phyloP scores from a whole-genome alignment of 2,888 invertebrate species.

The Drosophila putrida region DNA sequence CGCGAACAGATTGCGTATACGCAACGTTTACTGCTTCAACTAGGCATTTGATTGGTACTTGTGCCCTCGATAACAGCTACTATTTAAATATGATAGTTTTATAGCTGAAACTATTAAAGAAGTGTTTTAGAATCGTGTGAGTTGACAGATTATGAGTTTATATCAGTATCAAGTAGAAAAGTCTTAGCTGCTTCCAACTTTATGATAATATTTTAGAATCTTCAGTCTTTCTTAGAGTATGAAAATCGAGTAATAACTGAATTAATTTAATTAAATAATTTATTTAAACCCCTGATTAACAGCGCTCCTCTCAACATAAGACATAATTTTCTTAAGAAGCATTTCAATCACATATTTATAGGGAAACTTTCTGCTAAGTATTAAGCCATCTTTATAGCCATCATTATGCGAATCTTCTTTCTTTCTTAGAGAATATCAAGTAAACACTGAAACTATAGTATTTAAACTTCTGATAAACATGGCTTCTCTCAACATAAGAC shows the following conservation, averaged over 20 bases:
- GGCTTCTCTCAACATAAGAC: too few species aligned
- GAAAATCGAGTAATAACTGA: neutral
- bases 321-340: neutral
- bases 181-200: neutral
- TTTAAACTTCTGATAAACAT: too few species aligned
- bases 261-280: too few species aligned
- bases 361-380: neutral
- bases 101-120: neutral
- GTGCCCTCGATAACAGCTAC: neutral
- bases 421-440: too few species aligned
- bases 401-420: too few species aligned
- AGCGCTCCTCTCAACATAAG: too few species aligned
- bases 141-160: neutral
- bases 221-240: neutral
- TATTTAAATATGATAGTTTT: neutral
- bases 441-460: too few species aligned
- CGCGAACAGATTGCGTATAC: slow-evolving; percentile 13
- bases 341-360: too few species aligned
- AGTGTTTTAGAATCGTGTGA: neutral
- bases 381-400: slow-evolving; percentile 1
- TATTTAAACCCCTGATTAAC: too few species aligned
- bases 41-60: neutral
- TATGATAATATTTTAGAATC: neutral
- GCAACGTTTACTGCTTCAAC: slow-evolving; percentile 1
- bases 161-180: neutral